Evolutionary conservation across 2,797 vertebrate genomes (phyloP).

Genomic region (Molossus alvarezi): DNA sequence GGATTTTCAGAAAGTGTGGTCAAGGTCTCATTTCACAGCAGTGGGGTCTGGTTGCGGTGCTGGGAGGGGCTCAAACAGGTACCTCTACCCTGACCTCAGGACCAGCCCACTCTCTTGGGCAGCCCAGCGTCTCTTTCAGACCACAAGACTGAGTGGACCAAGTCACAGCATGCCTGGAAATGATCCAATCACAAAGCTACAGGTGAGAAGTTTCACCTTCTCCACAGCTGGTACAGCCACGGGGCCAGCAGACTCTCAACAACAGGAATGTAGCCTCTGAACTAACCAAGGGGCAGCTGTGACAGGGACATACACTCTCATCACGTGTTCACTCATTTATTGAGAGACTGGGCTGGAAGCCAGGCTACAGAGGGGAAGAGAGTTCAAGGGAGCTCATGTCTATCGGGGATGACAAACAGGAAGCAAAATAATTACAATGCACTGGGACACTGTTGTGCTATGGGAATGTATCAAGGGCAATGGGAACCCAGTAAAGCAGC

Average conservation of each 20-base stretch:
- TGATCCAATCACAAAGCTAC: background rate
- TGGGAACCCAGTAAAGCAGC: background rate
- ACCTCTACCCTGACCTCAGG: background rate
- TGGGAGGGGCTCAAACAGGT: background rate
- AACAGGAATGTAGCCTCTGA: background rate
- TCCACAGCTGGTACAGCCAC: background rate
- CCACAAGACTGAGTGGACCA: background rate
- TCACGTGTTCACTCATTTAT: background rate
- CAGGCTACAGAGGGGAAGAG: background rate
- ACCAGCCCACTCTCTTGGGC: background rate
- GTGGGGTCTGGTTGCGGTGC: background rate
- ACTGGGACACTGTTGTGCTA: background rate
- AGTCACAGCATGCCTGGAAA: background rate
- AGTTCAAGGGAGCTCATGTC: background rate
- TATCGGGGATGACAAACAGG: constrained; percentile 6
- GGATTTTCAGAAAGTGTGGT: background rate
- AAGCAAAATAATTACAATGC: constrained; percentile 16
- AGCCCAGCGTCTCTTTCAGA: background rate
- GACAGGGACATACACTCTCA: background rate
- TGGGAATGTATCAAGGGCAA: background rate
- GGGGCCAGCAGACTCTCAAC: background rate
- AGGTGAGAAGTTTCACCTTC: background rate
- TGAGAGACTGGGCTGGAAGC: background rate
- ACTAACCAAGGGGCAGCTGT: background rate
- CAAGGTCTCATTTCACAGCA: background rate